Evolutionary conservation across 2,888 invertebrate species (phyloP).

Genomic region (Mimas tiliae): DNA sequence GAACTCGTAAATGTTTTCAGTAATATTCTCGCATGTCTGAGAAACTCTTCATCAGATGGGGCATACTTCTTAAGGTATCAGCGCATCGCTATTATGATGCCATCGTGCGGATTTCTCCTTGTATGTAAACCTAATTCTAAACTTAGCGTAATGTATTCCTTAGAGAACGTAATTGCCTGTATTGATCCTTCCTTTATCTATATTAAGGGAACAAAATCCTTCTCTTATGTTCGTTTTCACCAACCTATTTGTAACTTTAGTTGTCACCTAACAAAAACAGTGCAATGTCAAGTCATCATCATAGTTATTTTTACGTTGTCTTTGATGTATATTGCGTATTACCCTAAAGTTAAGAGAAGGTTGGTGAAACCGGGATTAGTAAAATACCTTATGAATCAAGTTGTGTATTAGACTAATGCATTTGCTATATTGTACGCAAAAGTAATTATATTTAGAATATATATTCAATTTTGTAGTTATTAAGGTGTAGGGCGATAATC

Average conservation of each 20-base stretch:
- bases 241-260: no score
- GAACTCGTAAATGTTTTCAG: no score
- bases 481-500: neutral
- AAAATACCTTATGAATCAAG: conserved; percentile 52
- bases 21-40: no score
- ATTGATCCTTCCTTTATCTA: conserved; percentile 25
- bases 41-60: no score
- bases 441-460: neutral
- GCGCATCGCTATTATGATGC: neutral
- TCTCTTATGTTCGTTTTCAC: conserved; percentile 25
- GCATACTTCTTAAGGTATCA: no score
- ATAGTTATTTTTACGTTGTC: neutral
- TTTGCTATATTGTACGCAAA: conserved; percentile 17
- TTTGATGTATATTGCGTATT: neutral
- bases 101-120: neutral
- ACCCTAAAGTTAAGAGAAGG: neutral
- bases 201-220: conserved; percentile 52
- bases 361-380: conserved; percentile 17
- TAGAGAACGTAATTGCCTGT: conserved; percentile 28
- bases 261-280: no score
- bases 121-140: neutral
- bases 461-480: neutral
- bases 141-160: conserved; percentile 25
- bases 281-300: no score
- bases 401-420: conserved; percentile 45